Conservation (phyloP, 2,888 invertebrate genomes). For the Choristoneura rosaceana region DNA sequence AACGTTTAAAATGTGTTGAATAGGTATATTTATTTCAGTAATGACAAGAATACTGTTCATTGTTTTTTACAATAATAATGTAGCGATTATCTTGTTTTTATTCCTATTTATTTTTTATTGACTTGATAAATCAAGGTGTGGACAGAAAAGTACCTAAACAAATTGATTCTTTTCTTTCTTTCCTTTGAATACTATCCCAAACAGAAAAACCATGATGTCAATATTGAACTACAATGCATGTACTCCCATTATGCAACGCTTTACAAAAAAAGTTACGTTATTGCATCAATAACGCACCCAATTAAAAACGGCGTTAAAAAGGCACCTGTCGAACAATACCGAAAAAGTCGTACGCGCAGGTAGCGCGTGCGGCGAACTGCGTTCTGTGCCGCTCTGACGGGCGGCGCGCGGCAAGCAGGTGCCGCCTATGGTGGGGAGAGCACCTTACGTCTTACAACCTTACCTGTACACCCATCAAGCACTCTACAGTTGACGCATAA, state of each 20-base stretch:
- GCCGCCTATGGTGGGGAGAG: slow-evolving; percentile 84
- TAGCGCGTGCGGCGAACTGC: slow-evolving; percentile 66
- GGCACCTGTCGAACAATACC: slow-evolving; percentile 46
- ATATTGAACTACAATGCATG: neutral
- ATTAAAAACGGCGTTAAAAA: slow-evolving; percentile 47
- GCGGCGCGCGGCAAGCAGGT: slow-evolving; percentile 80
- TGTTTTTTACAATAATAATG: no score
- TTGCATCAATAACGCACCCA: slow-evolving; percentile 24
- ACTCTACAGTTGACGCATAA: slow-evolving; percentile 47
- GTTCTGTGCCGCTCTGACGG: slow-evolving; percentile 75
- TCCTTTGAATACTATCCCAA: no score
- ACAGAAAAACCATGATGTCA: neutral
- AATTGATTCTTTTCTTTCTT: no score
- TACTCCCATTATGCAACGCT: slow-evolving; percentile 7
- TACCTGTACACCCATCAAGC: slow-evolving; percentile 46
- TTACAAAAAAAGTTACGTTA: neutral
- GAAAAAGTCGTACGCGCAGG: slow-evolving; percentile 63
- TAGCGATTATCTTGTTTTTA: no score
- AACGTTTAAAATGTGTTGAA: no score
- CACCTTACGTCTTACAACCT: slow-evolving; percentile 81
- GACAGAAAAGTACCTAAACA: no score
- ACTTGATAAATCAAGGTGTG: no score
- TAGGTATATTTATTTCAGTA: no score
- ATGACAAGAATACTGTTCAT: no score
- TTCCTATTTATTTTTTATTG: no score